A percentile compares a stretch with the other conserved stretches of the same genome.
Evolutionary conservation across 2,888 invertebrate genomes (phyloP).

Genomic region (Zeuzera pyrina): DNA sequence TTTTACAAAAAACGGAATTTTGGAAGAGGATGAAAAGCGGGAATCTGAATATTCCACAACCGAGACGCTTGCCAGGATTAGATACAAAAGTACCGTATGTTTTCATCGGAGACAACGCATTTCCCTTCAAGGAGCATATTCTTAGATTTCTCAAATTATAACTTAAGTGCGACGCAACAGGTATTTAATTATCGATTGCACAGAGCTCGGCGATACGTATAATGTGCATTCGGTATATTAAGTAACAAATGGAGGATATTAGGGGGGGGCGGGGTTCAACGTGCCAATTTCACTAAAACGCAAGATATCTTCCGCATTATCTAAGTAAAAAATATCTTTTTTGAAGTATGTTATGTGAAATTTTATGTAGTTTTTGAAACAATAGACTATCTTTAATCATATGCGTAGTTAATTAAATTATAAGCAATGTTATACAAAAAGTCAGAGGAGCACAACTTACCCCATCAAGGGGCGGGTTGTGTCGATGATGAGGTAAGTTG

Average conservation of each 20-base stretch:
- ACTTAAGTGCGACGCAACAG: too few relatives aligned
- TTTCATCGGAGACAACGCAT: constrained; percentile 4
- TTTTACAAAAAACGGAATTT: constrained; percentile 5
- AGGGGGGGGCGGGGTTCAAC: neutral
- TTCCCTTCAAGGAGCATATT: constrained; percentile 2
- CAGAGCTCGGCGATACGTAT: too few relatives aligned
- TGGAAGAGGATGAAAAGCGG: constrained; percentile 2
- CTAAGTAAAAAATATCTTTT: neutral
- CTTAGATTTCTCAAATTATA: too few relatives aligned
- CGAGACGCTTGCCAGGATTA: constrained; percentile 4
- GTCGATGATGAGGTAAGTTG: constrained; percentile 1
- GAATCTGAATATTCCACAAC: constrained; percentile 6
- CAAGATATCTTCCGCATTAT: neutral
- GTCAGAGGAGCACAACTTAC: constrained; percentile 1
- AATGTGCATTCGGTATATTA: too few relatives aligned
- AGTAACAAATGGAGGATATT: too few relatives aligned
- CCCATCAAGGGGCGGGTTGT: constrained; percentile 1
- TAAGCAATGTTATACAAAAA: too few relatives aligned
- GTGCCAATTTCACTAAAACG: neutral
- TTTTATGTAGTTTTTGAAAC: neutral
- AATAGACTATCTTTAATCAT: too few relatives aligned
- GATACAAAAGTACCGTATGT: constrained; percentile 4
- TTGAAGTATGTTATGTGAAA: neutral
- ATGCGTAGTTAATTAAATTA: neutral
- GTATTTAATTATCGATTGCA: too few relatives aligned